Conservation (phyloP, 2,113 vertebrate species). For the Myrmecobius fasciatus region DNA sequence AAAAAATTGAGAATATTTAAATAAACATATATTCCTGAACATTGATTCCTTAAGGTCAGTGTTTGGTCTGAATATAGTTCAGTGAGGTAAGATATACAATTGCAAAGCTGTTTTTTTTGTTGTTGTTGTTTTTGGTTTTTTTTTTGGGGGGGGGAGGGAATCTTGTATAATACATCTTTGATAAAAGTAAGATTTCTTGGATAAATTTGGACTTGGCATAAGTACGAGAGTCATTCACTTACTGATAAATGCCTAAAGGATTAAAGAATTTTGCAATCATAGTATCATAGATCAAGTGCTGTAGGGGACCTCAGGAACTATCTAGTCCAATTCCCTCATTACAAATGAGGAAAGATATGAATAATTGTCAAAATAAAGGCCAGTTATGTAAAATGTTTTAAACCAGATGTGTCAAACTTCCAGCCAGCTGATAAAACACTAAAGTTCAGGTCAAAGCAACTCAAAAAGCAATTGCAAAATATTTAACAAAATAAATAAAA, state of each 20-base stretch:
- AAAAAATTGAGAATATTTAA: not conserved
- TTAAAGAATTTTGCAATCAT: not conserved
- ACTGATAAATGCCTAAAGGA: not conserved
- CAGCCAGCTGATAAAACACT: not conserved
- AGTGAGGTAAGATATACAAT: not conserved
- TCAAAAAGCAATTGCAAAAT: not conserved
- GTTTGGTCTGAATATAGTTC: not conserved
- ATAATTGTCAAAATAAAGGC: not conserved
- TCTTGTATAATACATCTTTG: not conserved
- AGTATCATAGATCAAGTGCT: constrained; percentile 32
- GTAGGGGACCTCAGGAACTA: not conserved
- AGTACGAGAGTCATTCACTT: not conserved
- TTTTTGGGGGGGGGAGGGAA: no score
- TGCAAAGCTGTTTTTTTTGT: not conserved
- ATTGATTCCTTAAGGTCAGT: not conserved
- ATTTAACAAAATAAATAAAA: not conserved
- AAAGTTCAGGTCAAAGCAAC: not conserved
- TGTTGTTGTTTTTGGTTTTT: no score
- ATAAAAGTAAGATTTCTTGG: not conserved
- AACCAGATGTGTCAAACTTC: not conserved
- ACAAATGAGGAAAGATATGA: constrained; percentile 12
- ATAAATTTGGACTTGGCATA: not conserved
- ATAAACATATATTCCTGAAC: not conserved
- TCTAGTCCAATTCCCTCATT: constrained; percentile 25
- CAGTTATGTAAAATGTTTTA: not conserved